Evolutionary conservation across 2,888 invertebrate genomes (phyloP).

Genomic region (Cinara cedri): DNA sequence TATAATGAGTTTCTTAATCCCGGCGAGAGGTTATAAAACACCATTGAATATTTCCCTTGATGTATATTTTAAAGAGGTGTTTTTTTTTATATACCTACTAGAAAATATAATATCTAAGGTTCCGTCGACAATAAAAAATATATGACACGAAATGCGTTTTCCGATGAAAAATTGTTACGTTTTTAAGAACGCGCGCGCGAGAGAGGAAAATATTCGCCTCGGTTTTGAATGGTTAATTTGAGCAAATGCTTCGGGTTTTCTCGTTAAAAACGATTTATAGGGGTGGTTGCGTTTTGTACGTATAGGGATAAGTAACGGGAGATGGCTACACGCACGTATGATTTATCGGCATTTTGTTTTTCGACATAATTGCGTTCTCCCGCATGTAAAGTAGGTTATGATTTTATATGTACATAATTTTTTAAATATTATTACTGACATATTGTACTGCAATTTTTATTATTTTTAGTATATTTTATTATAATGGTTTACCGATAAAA

Average conservation of each 20-base stretch:
- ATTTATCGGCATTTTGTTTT: constrained; percentile 36
- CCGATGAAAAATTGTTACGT: constrained; percentile 31
- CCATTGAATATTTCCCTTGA: constrained; percentile 8
- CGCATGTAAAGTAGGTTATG: not conserved
- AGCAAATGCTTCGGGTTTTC: constrained; percentile 36
- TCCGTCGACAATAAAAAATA: constrained; percentile 18
- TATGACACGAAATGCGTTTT: constrained; percentile 24
- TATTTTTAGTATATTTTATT: too few relatives aligned
- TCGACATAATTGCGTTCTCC: not conserved
- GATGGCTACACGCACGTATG: not conserved
- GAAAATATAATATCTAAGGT: constrained; percentile 1
- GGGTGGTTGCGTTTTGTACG: constrained; percentile 4
- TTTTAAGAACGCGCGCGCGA: constrained; percentile 8
- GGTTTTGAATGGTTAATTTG: constrained; percentile 45
- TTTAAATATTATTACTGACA: too few relatives aligned
- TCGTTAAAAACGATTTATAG: constrained; percentile 53
- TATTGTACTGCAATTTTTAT: too few relatives aligned
- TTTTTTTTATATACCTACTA: not conserved
- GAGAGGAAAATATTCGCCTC: constrained; percentile 9
- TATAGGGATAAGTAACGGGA: constrained; percentile 13
- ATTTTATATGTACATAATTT: not conserved
- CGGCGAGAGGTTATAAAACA: constrained; percentile 28
- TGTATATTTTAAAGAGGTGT: not conserved
- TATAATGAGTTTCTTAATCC: constrained; percentile 34
- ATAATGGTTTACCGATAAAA: too few relatives aligned